Conservation (phyloP, 2,797 vertebrate species). For the Betta splendens region DNA sequence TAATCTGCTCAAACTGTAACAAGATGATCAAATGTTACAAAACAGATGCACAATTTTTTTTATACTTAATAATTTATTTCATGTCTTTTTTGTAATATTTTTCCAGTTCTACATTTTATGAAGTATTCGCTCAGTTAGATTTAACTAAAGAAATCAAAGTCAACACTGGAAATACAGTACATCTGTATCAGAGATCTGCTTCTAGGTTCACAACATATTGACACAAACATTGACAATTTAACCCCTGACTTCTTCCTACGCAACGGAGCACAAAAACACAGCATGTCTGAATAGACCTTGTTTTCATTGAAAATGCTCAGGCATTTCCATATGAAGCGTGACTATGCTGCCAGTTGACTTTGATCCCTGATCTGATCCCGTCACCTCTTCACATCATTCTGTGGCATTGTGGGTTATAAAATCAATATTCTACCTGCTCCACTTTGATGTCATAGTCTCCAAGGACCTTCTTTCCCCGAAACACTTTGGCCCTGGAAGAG, state of each 20-base stretch:
- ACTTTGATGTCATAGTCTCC: constrained; percentile 96
- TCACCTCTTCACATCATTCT: constrained; percentile 18
- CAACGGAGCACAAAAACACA: background rate
- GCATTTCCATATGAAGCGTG: constrained; percentile 24
- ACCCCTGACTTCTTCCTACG: too few relatives aligned
- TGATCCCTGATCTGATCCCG: constrained; percentile 9
- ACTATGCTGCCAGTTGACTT: constrained; percentile 17
- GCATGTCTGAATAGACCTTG: background rate
- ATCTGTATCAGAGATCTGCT: background rate
- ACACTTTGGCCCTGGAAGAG: constrained; percentile 89
- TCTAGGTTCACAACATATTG: background rate
- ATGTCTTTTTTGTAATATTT: too few relatives aligned
- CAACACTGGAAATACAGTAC: constrained; percentile 1
- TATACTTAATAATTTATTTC: too few relatives aligned
- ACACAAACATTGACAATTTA: too few relatives aligned
- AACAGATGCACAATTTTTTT: too few relatives aligned
- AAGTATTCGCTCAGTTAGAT: too few relatives aligned
- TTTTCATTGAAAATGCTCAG: constrained; percentile 2
- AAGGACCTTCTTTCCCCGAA: constrained; percentile 94
- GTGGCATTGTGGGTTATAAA: constrained; percentile 7
- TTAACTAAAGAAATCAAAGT: too few relatives aligned
- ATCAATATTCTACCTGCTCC: constrained; percentile 87
- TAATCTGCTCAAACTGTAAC: too few relatives aligned
- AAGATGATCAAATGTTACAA: too few relatives aligned
- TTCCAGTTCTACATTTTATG: too few relatives aligned